phyloP scores from a whole-genome alignment of 53 echinoderm and acorn worm species.

The Holothuria leucospilota region DNA sequence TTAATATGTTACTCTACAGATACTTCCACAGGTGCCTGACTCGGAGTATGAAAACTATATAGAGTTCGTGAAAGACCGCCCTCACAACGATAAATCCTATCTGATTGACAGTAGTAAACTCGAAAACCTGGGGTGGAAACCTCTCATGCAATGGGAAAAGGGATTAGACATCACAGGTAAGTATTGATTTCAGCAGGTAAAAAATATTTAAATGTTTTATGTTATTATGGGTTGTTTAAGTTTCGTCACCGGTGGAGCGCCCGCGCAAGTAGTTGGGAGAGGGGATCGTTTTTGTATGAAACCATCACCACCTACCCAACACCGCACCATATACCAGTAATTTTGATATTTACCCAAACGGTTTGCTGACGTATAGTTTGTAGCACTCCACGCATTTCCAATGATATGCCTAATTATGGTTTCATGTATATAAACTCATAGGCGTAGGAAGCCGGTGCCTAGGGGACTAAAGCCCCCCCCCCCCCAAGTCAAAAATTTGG shows the following conservation, averaged over 20 bases:
- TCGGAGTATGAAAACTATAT: background rate
- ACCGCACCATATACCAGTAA: too few species aligned
- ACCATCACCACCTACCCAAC: too few species aligned
- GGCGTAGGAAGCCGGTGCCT: too few species aligned
- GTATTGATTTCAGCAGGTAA: background rate
- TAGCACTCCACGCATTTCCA: too few species aligned
- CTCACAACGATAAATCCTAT: slow-evolving; percentile 66
- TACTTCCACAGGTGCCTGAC: background rate
- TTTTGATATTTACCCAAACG: too few species aligned
- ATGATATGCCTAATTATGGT: too few species aligned
- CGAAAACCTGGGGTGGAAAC: slow-evolving; percentile 51
- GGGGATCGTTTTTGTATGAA: too few species aligned
- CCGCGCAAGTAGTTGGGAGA: too few species aligned
- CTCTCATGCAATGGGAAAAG: slow-evolving; percentile 55
- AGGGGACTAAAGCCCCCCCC: too few species aligned
- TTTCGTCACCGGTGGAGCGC: background rate
- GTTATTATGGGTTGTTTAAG: background rate
- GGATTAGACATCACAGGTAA: slow-evolving; percentile 59
- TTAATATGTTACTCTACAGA: background rate
- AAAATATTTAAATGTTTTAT: background rate
- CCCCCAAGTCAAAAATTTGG: too few species aligned
- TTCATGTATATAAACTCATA: too few species aligned
- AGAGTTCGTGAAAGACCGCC: slow-evolving; percentile 23
- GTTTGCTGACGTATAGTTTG: too few species aligned
- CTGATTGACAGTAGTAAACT: slow-evolving; percentile 60